These are phyloP conservation scores for Colletes latitarsis DNA, from an alignment of 1,140 invertebrate species.

Conservation along the genomic window DNA sequence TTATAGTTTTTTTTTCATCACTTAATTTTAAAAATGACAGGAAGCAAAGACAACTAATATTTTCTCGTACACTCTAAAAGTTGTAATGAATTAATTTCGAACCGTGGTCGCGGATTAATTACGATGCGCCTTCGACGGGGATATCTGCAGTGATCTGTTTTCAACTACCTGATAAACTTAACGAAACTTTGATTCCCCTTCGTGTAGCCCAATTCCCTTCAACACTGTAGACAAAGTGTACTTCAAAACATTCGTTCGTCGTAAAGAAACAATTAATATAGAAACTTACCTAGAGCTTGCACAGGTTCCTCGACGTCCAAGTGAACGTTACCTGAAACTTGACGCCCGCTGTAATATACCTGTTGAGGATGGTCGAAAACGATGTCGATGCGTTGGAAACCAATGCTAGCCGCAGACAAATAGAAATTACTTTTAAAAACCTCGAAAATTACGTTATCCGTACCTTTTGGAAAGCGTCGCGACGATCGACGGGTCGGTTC, in stretches of 20 bases:
- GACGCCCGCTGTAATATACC: constrained; percentile 61
- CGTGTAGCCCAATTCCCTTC: not conserved
- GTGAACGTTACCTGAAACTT: constrained; percentile 60
- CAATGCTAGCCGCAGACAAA: constrained; percentile 49
- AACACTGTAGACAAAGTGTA: not conserved
- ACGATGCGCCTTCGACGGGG: not conserved
- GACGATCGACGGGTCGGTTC: not conserved
- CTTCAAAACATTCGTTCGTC: not conserved
- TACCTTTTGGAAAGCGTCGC: constrained; percentile 29
- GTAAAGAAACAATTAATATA: too few relatives aligned
- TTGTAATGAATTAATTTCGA: too few relatives aligned
- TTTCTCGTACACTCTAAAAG: too few relatives aligned
- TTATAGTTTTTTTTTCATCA: too few relatives aligned
- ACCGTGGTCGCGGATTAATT: not conserved
- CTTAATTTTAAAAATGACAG: too few relatives aligned
- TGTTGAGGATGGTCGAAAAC: constrained; percentile 57
- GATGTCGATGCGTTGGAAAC: constrained; percentile 60
- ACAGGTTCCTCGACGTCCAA: constrained; percentile 54
- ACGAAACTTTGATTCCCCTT: too few relatives aligned
- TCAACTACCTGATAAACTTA: not conserved
- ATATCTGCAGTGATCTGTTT: not conserved
- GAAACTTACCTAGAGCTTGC: constrained; percentile 58
- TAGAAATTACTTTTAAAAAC: not conserved
- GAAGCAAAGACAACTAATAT: too few relatives aligned
- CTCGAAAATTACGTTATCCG: not conserved